Base-by-base conservation (phyloP, 1,140 invertebrate genomes). In the Latrodectus geometricus region DNA sequence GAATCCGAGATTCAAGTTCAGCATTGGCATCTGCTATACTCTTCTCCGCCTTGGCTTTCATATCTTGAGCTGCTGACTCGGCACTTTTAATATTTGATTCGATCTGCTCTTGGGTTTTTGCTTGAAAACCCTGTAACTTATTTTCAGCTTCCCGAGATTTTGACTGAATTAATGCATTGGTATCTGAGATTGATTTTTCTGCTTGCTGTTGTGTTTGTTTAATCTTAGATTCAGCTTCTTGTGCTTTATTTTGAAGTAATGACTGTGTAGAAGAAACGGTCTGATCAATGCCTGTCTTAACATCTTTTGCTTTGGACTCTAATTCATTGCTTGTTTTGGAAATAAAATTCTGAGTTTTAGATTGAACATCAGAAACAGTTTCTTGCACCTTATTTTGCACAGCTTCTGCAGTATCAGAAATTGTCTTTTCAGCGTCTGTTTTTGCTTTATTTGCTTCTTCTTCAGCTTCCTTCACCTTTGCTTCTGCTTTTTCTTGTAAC, bases 81-180 rank as follows among this genome's bases (percentile, higher is more conserved):
- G 56, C 72, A 65, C n/a, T 74, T 74, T 83, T 73, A 23, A 83
- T 74, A 21, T 83, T 83, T 14, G 74, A 77, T 21, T 66, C 56
- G 48, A 86, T 75, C 17, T 65, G 52, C 9, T 23, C 73, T 35
- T 84, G 54, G 9, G 82, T 56, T 52, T 84, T 75, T 17, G 72
- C 49, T 65, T 84, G 82, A 17, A 84, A 49, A 52, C 68, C 61
- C 52, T 68, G 82, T 14, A 76, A 11, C 56, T 77, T 78, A 50
- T 56, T 86, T 78, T 86, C 83, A 8, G 83, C 74, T 20, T 86
- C 83, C 21, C 70, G 69, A 12, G 83, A 66, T 61, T 78, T 86
- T 0, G 74, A 56, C 50, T 86, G 66, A 14, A 86, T 23, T n/a
- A 77, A 72, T 54, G 61, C 56, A 65, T n/a, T 78, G 0, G 83